Percentiles rank a stretch among this genome's conserved stretches.
Conservation (phyloP, 2,113 vertebrate genomes). For the Lampris megalopsis region DNA sequence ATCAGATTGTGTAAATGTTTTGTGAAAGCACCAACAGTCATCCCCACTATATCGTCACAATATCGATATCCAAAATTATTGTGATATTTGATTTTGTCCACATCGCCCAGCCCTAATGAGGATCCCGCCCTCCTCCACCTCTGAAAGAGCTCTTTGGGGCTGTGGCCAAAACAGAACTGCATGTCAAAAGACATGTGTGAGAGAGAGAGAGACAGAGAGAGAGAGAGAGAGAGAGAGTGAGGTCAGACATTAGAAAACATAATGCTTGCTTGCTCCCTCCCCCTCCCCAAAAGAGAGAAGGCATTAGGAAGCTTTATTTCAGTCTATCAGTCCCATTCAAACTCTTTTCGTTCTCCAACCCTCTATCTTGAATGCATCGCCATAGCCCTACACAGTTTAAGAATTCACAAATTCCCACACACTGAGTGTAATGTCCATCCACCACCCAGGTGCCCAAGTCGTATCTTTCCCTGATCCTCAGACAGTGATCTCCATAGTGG, state of each 20-base stretch:
- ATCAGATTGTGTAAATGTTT: too few relatives aligned
- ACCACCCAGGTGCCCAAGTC: slow-evolving; percentile 36
- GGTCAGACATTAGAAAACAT: slow-evolving; percentile 41
- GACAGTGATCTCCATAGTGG: slow-evolving; percentile 6
- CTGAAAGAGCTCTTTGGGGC: slow-evolving; percentile 28
- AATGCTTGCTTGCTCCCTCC: slow-evolving; percentile 8
- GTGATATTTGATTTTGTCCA: too few relatives aligned
- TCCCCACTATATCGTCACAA: too few relatives aligned
- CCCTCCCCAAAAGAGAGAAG: slow-evolving; percentile 19
- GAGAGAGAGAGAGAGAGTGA: slow-evolving; percentile 44
- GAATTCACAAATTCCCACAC: slow-evolving; percentile 16
- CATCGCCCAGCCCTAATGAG: not conserved
- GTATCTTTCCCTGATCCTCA: slow-evolving; percentile 10
- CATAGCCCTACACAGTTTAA: not conserved
- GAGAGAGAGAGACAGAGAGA: slow-evolving; percentile 14
- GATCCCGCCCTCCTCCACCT: slow-evolving; percentile 44
- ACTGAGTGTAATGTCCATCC: slow-evolving; percentile 39
- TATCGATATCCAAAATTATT: too few relatives aligned
- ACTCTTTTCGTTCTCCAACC: slow-evolving; percentile 18
- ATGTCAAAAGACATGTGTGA: not conserved
- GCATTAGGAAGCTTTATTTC: slow-evolving; percentile 57
- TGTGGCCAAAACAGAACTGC: slow-evolving; percentile 30
- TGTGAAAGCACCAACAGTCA: too few relatives aligned
- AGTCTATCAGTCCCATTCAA: slow-evolving; percentile 43
- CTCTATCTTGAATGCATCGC: not conserved